Conservation (phyloP, 2,888 invertebrate species). For the Agonum fuliginosum region DNA sequence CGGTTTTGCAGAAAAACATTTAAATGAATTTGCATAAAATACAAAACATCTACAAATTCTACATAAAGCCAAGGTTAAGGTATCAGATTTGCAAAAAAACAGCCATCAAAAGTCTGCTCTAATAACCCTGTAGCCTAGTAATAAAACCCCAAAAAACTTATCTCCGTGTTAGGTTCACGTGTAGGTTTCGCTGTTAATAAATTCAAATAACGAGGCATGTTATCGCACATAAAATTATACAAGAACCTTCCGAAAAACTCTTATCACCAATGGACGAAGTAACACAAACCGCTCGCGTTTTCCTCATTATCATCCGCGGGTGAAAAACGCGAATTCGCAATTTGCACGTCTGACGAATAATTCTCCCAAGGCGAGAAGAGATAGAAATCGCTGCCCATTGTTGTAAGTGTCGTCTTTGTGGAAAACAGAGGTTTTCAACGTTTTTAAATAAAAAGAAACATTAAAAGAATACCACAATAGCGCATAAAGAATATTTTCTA, state of each 20-base stretch:
- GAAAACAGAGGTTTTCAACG: neutral
- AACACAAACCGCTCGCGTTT: neutral
- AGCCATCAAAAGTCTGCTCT: constrained; percentile 20
- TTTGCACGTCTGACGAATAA: constrained; percentile 32
- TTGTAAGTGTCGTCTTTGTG: constrained; percentile 10
- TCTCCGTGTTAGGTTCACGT: neutral
- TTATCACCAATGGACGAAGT: neutral
- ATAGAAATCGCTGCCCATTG: constrained; percentile 18
- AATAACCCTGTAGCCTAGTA: constrained; percentile 21
- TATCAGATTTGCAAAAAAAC: too few species aligned
- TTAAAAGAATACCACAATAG: too few species aligned
- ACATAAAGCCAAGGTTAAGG: too few species aligned
- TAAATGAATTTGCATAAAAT: too few species aligned
- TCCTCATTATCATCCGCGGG: constrained; percentile 13
- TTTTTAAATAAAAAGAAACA: too few species aligned
- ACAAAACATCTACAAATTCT: too few species aligned
- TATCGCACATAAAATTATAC: constrained; percentile 34
- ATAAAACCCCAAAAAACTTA: constrained; percentile 31
- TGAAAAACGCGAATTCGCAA: constrained; percentile 40
- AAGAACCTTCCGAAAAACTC: constrained; percentile 15
- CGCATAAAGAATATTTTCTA: too few species aligned
- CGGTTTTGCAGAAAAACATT: too few species aligned
- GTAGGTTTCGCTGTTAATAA: neutral
- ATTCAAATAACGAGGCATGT: constrained; percentile 17
- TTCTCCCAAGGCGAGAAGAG: constrained; percentile 30